Base-by-base conservation (phyloP, 2,888 invertebrate genomes). In the Apantesis nais region DNA sequence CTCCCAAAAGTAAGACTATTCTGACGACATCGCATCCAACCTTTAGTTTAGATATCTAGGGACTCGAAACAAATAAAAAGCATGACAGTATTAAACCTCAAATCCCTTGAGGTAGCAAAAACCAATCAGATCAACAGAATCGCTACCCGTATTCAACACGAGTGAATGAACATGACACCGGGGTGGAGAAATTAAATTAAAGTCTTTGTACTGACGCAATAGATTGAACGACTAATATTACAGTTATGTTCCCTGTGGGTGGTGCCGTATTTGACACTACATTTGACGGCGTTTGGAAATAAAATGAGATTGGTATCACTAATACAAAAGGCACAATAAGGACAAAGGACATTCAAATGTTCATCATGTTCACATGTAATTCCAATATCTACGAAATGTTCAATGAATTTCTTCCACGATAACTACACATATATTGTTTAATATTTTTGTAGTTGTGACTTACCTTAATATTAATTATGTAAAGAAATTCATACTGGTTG, bases 61-160 rank as follows among this genome's bases (percentile, higher is more conserved):
- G 44, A 48, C 19, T 14, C 22, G 22, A 61, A 48, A 63, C 29
- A 63, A 63, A 44, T 63, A 52, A 25, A 39, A 68, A 52, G 48
- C 48, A 68, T 68, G 62, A 52, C 48, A 2, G 25, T 52, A 39
- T 62, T 55, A 55, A 25, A 62, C 52, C 37, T 37, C 25, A 25
- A 31, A 52, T 55, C 62, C 68, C 62, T n/a, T 14, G 61, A 44
- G 67, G 29, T 31, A n/a, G 44, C 55, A 66, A 58, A 68, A 62
- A 68, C 52, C 37, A 48, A 68, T 62, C 62, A 37, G 25, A 14
- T 44, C 34, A n/a, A n/a, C 44, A 65, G 25, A 65, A 67, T 9
- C 31, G 31, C 4, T 48, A 48, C 60, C 64, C 61, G 22, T 34
- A 58, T 34, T 65, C 61, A 60, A 37, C 37, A 37, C 65, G 34